Evolutionary conservation across 2,888 invertebrate genomes (phyloP), one percentile per base, ranked within the genome.

Genomic region (Drosophila neotestacea): DNA sequence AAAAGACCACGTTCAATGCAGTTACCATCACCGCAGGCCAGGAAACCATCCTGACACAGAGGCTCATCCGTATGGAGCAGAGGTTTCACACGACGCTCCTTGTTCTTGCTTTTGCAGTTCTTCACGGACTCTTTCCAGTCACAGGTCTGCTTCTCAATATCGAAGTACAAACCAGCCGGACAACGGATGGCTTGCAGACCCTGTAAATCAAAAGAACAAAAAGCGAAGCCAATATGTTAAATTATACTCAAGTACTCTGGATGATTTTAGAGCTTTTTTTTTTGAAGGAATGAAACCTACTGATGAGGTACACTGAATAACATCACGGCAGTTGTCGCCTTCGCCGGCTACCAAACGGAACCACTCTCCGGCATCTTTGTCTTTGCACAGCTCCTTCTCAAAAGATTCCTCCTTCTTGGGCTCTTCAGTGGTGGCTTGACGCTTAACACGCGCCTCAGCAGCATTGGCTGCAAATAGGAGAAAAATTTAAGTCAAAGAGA

Each of bases 281-380:
- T 16, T 10, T 16, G n/a, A 5, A 16, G 47, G 22, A 22, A 22
- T 11, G 13, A 28, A 38, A 38, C 58, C 94, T 92, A 97, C 97
- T 92, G 97, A 97, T 92, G 97, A 96, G 81, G 98, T 98, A 93
- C 98, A 98, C 93, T 98, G 98, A 92, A 98, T 98, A 92, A 98
- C 98, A 94, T 98, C 97, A 92, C 98, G 96, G 93, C 98, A 98
- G 93, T 96, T 96, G 93, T 97, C 97, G 89, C 96, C 97, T 87
- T 97, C 97, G 87, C 97, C 97, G 73, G 96, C 95, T 72, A 96
- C 96, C 91, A 98, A 94, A 91, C 98, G 95, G 94, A 98, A 98
- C 97, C 97, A 98, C 93, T 98, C 98, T 77, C 97, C 97, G 56
- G 98, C 97, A 93, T 97, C 97, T 94, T 97, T 97, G 94, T 97